Conservation (phyloP, 2,888 invertebrate species). For the Gasteruption jaculator region DNA sequence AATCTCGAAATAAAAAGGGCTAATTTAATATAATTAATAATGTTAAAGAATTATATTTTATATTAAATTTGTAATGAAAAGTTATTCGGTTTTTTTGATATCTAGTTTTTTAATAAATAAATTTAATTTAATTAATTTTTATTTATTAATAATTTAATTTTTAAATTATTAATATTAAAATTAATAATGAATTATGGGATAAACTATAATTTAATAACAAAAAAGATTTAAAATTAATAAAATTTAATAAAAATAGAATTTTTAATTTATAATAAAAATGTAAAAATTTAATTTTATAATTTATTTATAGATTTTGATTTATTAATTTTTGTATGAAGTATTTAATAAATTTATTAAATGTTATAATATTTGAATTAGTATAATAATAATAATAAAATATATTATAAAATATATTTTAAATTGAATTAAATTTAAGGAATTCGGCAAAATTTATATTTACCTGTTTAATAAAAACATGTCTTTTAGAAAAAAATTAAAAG, state of each 20-base stretch:
- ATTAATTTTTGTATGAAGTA: conserved; percentile 51
- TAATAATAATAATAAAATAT: conserved; percentile 47
- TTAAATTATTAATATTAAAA: conserved; percentile 48
- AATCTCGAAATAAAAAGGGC: conserved; percentile 63
- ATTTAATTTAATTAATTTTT: conserved; percentile 53
- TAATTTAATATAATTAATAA: conserved; percentile 59
- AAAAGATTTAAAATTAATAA: no score
- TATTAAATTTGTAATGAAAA: conserved; percentile 62
- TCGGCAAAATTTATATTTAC: conserved; percentile 61
- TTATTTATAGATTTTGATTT: conserved; percentile 50
- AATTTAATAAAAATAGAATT: conserved; percentile 46
- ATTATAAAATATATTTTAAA: conserved; percentile 51
- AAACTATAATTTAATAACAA: no score
- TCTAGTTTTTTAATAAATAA: conserved; percentile 66
- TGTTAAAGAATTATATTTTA: conserved; percentile 61
- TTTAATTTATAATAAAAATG: conserved; percentile 52
- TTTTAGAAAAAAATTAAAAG: conserved; percentile 62
- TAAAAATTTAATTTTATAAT: conserved; percentile 51
- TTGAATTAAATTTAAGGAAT: conserved; percentile 56
- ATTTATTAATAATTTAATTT: conserved; percentile 37
- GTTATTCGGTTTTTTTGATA: conserved; percentile 65
- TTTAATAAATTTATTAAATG: conserved; percentile 50
- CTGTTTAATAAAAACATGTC: conserved; percentile 78
- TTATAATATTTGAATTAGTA: conserved; percentile 52
- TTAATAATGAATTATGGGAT: no score